Percentiles rank a stretch among this genome's conserved stretches.
Evolutionary conservation across 2,888 invertebrate species (phyloP).

Genomic region (Trilocha varians): DNA sequence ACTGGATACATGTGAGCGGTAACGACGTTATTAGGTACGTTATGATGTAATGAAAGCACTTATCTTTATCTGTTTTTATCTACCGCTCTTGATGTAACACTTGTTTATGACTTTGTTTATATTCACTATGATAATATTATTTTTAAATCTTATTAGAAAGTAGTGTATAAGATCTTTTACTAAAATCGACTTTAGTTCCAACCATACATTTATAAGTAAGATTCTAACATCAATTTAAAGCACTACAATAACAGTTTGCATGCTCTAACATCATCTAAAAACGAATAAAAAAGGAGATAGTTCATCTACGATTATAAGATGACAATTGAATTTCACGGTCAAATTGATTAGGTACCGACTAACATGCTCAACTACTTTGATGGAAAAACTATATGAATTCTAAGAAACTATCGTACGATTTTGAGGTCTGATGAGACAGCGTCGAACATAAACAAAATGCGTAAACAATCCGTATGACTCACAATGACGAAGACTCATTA

Average conservation of each 20-base stretch:
- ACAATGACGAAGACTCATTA: conserved; percentile 69
- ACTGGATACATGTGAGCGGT: background rate
- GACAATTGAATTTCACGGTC: background rate
- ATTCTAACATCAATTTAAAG: background rate
- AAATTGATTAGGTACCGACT: background rate
- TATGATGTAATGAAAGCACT: background rate
- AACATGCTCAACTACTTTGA: conserved; percentile 45
- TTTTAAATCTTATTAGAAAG: no score
- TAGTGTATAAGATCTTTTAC: no score
- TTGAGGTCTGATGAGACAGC: conserved; percentile 32
- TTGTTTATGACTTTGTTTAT: no score
- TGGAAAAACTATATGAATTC: conserved; percentile 38
- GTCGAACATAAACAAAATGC: conserved; percentile 61
- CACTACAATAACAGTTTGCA: background rate
- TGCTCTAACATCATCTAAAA: background rate
- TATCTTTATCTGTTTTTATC: background rate
- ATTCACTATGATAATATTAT: background rate
- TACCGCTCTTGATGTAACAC: background rate
- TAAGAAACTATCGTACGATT: conserved; percentile 32
- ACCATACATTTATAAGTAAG: no score
- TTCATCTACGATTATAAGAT: background rate
- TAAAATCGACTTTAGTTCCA: no score
- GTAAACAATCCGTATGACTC: conserved; percentile 66
- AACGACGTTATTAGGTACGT: background rate
- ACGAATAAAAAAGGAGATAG: background rate